These are phyloP conservation scores for Cylas formicarius DNA, from an alignment of 1,140 invertebrate genomes.

Conservation along the genomic window DNA sequence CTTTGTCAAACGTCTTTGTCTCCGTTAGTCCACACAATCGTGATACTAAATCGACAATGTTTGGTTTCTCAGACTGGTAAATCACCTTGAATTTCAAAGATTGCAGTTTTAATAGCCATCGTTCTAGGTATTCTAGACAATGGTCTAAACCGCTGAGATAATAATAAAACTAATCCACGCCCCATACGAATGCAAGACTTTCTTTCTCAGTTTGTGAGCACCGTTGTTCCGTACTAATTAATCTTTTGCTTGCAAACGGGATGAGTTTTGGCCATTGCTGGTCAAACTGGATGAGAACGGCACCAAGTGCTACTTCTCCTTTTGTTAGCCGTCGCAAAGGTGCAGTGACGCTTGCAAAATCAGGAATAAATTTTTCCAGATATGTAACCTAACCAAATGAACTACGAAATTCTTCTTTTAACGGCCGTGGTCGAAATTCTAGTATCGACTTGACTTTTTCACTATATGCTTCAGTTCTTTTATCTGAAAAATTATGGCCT, in stretches of 20 bases:
- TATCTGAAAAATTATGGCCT: slow-evolving; percentile 20
- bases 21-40: too few species aligned
- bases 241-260: slow-evolving; percentile 39
- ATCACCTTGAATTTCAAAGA: slow-evolving; percentile 35
- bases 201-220: slow-evolving; percentile 44
- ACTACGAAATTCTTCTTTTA: slow-evolving; percentile 24
- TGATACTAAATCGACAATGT: slow-evolving; percentile 41
- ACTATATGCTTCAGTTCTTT: slow-evolving; percentile 19
- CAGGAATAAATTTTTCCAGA: slow-evolving; percentile 26
- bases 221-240: slow-evolving; percentile 36
- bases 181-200: slow-evolving; percentile 31
- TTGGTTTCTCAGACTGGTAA: slow-evolving; percentile 38
- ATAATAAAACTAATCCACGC: too few species aligned
- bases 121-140: too few species aligned
- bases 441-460: slow-evolving; percentile 17
- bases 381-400: slow-evolving; percentile 26
- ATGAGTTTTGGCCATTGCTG: slow-evolving; percentile 34
- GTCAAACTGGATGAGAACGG: slow-evolving; percentile 31
- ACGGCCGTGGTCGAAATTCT: slow-evolving; percentile 15
- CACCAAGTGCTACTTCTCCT: slow-evolving; percentile 37
- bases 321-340: slow-evolving; percentile 23
- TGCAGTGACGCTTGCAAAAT: slow-evolving; percentile 18
- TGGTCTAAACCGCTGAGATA: too few species aligned
- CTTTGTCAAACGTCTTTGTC: too few species aligned
- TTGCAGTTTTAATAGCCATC: slow-evolving; percentile 39